phyloP scores from a whole-genome alignment of 2,888 invertebrate genomes.

The Napeogenes inachia region DNA sequence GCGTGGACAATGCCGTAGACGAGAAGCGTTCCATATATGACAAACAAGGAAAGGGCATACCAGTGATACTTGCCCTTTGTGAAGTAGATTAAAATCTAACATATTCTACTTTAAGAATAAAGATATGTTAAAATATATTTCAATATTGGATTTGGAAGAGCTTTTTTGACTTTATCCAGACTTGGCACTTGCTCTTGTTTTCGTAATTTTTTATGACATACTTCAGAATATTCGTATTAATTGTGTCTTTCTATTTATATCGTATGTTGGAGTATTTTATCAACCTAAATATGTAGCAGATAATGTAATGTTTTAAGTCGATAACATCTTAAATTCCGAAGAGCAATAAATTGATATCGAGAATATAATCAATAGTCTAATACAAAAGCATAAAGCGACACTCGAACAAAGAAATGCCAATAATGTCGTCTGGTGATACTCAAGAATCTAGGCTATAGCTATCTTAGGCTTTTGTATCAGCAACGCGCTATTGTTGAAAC shows the following conservation, averaged over 20 bases:
- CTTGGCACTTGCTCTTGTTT: too few species aligned
- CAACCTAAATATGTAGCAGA: too few species aligned
- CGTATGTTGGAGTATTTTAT: too few species aligned
- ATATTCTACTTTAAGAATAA: not conserved
- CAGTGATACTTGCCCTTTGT: not conserved
- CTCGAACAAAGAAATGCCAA: not conserved
- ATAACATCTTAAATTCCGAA: too few species aligned
- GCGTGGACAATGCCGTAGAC: slow-evolving; percentile 71
- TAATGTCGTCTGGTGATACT: not conserved
- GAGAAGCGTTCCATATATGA: slow-evolving; percentile 72
- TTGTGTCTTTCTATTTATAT: too few species aligned
- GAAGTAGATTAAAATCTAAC: not conserved
- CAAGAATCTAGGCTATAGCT: not conserved
- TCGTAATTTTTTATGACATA: too few species aligned
- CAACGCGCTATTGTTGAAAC: not conserved
- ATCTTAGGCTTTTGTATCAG: slow-evolving; percentile 3
- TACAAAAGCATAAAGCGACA: not conserved
- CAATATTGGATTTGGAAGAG: too few species aligned
- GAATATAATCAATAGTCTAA: not conserved
- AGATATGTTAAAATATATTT: not conserved
- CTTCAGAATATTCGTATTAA: too few species aligned
- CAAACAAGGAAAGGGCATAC: slow-evolving; percentile 64
- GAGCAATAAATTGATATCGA: too few species aligned
- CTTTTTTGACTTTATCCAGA: too few species aligned
- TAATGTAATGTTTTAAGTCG: too few species aligned